These are phyloP conservation scores for Darevskia mixta DNA, from an alignment of 2,797 vertebrate species.

Conservation along the genomic window DNA sequence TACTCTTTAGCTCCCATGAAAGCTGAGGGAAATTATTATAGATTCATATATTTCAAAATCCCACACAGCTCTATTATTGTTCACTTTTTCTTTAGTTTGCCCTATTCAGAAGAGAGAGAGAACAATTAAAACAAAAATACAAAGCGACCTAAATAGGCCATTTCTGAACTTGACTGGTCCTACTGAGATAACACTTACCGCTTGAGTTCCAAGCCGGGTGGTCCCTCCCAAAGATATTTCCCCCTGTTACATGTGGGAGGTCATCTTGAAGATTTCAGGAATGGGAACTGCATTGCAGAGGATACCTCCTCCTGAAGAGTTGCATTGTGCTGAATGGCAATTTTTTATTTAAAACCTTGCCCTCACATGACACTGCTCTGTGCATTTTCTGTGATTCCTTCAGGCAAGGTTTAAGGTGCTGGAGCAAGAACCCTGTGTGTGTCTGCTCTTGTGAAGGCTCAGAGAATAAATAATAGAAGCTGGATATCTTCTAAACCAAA, in stretches of 20 bases:
- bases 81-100: slow-evolving; percentile 78
- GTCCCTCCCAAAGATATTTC: slow-evolving; percentile 75
- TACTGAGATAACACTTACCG: slow-evolving; percentile 76
- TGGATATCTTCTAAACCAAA: slow-evolving; percentile 65
- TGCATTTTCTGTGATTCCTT: slow-evolving; percentile 68
- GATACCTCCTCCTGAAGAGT: slow-evolving; percentile 77
- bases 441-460: slow-evolving; percentile 61
- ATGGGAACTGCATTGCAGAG: slow-evolving; percentile 77
- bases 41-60: slow-evolving; percentile 84
- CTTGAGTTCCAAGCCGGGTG: slow-evolving; percentile 80
- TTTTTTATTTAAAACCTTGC: slow-evolving; percentile 73
- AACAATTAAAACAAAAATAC: slow-evolving; percentile 84
- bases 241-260: slow-evolving; percentile 75
- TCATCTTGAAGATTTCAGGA: slow-evolving; percentile 82
- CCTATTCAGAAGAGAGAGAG: slow-evolving; percentile 76
- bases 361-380: slow-evolving; percentile 70
- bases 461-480: slow-evolving; percentile 49
- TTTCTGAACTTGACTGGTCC: slow-evolving; percentile 77
- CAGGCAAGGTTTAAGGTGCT: slow-evolving; percentile 77
- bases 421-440: slow-evolving; percentile 63
- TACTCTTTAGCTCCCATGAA: slow-evolving; percentile 78
- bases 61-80: slow-evolving; percentile 83
- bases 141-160: slow-evolving; percentile 80
- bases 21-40: slow-evolving; percentile 81
- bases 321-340: slow-evolving; percentile 69